Conservation (phyloP, 2,797 vertebrate genomes). For the Coregonus sp. region DNA sequence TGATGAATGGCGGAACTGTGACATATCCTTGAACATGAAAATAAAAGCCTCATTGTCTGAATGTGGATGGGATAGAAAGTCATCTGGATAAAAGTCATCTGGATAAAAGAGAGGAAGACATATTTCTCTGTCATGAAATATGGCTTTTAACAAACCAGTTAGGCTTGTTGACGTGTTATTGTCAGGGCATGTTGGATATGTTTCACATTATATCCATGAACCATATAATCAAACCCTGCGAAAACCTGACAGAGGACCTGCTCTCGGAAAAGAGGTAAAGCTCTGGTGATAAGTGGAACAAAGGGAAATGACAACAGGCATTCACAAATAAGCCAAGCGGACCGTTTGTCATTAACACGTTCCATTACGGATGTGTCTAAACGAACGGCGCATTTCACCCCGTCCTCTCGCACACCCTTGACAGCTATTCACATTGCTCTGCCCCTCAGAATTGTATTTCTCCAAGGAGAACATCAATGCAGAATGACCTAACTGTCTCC, state of each 20-base stretch:
- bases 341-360: not conserved
- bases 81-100: not conserved
- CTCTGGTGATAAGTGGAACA: no score
- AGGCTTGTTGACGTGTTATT: not conserved
- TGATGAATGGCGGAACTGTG: no score
- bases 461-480: not conserved
- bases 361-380: not conserved
- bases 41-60: not conserved
- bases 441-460: not conserved
- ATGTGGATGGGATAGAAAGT: not conserved
- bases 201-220: no score
- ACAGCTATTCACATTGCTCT: not conserved
- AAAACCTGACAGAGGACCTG: no score
- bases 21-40: not conserved
- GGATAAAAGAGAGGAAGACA: not conserved
- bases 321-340: not conserved
- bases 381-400: not conserved
- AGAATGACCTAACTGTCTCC: not conserved
- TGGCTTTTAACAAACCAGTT: not conserved
- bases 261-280: no score
- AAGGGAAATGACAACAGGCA: not conserved
- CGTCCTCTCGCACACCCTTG: not conserved
- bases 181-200: no score
- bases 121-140: not conserved
- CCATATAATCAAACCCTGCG: no score